Base-by-base conservation (phyloP, 2,888 invertebrate genomes). In the Papilio gigon region DNA sequence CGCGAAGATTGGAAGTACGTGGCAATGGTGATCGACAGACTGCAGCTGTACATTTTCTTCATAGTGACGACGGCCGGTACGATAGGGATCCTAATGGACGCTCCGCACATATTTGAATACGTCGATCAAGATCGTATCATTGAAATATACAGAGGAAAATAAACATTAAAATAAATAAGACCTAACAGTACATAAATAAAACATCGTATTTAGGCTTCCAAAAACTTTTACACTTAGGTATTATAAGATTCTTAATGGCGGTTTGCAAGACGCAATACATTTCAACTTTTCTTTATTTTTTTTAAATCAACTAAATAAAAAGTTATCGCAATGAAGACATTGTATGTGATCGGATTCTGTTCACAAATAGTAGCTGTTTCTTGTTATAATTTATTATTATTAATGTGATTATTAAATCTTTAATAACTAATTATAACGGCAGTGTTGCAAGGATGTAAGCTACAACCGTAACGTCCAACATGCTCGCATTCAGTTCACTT, bases 1-100 rank as follows among this genome's bases (percentile, higher is more conserved):
- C 95, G 98, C 71, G 98, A 99, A 90, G 98, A 99, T 93, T 99
- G 99, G 99, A 98, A 98, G 85, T 99, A 98, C 88, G 98, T 99
- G 67, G 98, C 98, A 70, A 97, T 98, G 97, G 98, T 99, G 72
- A 98, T 99, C 84, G 99, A 99, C 93, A 95, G 99, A 80, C 93
- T 99, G 77, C 98, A 98, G 86, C 93, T 99, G 75, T 98, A 98
- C 89, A 96, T 99, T 84, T 99, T 99, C 93, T 98, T 98, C 91
- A 94, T 97, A 77, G 98, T 98, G 63, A 99, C 98, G 73, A 97
- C 98, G 53, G 97, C 97, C 66, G 99, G 99, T 37, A 99, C 99
- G 9, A 95, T 98, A 73, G 98, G 98, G 68, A 98, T 99, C 77
- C 93, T 99, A 65, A 98, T 99, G 96, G 98, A 98, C 87, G 98